Percentiles rank a stretch among this genome's conserved stretches.
phyloP scores from a whole-genome alignment of 2,113 vertebrate species.

The Nyctereutes procyonoides region DNA sequence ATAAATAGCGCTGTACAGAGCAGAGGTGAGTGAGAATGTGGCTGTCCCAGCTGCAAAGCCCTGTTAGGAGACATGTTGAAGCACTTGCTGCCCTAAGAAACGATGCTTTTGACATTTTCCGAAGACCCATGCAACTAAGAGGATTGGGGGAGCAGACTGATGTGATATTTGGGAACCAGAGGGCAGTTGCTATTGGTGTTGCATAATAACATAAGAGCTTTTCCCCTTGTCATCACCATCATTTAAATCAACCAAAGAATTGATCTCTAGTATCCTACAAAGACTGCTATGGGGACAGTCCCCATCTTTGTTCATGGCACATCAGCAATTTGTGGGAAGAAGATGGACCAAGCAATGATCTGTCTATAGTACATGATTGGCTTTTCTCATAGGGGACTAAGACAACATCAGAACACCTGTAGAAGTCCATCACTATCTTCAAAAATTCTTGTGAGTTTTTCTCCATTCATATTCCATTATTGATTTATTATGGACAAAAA shows the following conservation, averaged over 20 bases:
- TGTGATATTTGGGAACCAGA: not conserved
- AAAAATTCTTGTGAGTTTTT: not conserved
- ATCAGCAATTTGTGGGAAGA: not conserved
- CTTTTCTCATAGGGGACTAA: not conserved
- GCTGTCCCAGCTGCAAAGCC: conserved; percentile 81
- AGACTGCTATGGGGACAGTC: not conserved
- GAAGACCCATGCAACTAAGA: conserved; percentile 23
- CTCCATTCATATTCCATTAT: not conserved
- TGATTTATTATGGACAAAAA: conserved; percentile 28
- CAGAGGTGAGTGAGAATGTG: conserved; percentile 78
- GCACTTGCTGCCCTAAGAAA: conserved; percentile 66
- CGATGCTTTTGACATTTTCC: conserved; percentile 13
- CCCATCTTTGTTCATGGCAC: not conserved
- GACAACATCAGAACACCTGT: not conserved
- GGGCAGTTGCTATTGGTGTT: not conserved
- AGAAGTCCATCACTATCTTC: not conserved
- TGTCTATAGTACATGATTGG: not conserved
- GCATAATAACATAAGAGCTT: not conserved
- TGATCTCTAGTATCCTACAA: not conserved
- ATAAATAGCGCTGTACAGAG: conserved; percentile 85
- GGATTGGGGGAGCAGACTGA: not conserved
- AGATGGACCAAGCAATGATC: not conserved
- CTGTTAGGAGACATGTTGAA: conserved; percentile 63
- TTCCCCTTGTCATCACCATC: not conserved
- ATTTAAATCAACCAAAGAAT: not conserved